Evolutionary conservation across 2,888 invertebrate genomes (phyloP).

Genomic region (Erannis defoliaria): DNA sequence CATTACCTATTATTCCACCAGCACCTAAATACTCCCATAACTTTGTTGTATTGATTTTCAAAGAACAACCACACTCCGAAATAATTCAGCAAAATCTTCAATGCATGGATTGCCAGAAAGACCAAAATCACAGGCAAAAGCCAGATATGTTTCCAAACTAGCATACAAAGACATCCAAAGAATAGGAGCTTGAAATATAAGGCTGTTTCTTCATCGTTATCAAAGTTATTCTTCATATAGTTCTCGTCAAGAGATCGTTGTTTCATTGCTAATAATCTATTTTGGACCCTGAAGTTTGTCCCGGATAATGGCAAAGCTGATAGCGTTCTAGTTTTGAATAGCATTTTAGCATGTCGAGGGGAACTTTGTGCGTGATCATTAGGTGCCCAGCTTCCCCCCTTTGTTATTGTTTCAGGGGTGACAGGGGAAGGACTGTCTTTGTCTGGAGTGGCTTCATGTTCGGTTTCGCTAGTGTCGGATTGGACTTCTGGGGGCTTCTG

Average conservation of each 20-base stretch:
- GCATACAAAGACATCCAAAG: slow-evolving; percentile 93
- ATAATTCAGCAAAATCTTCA: slow-evolving; percentile 83
- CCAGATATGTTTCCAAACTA: slow-evolving; percentile 96
- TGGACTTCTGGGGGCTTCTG: slow-evolving; percentile 63
- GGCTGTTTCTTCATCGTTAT: slow-evolving; percentile 87
- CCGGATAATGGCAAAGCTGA: slow-evolving; percentile 76
- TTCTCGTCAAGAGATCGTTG: slow-evolving; percentile 78
- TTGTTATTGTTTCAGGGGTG: slow-evolving; percentile 64
- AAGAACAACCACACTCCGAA: slow-evolving; percentile 83
- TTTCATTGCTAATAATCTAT: slow-evolving; percentile 72
- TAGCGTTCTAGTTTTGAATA: slow-evolving; percentile 79
- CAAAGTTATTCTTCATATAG: slow-evolving; percentile 75
- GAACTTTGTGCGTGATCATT: slow-evolving; percentile 62
- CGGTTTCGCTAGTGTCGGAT: slow-evolving; percentile 59
- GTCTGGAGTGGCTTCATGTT: slow-evolving; percentile 72
- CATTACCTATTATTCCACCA: slow-evolving; percentile 89
- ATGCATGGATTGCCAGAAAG: slow-evolving; percentile 90
- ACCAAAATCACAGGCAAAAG: slow-evolving; percentile 91
- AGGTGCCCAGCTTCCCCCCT: slow-evolving; percentile 70
- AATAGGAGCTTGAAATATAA: slow-evolving; percentile 92
- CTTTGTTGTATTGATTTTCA: slow-evolving; percentile 75
- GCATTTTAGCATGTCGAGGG: slow-evolving; percentile 74
- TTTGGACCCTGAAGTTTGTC: slow-evolving; percentile 70
- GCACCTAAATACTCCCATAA: slow-evolving; percentile 69
- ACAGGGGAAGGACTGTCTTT: slow-evolving; percentile 68